Evolutionary conservation across 2,797 vertebrate species (phyloP).

Genomic region (Trachops cirrhosus): DNA sequence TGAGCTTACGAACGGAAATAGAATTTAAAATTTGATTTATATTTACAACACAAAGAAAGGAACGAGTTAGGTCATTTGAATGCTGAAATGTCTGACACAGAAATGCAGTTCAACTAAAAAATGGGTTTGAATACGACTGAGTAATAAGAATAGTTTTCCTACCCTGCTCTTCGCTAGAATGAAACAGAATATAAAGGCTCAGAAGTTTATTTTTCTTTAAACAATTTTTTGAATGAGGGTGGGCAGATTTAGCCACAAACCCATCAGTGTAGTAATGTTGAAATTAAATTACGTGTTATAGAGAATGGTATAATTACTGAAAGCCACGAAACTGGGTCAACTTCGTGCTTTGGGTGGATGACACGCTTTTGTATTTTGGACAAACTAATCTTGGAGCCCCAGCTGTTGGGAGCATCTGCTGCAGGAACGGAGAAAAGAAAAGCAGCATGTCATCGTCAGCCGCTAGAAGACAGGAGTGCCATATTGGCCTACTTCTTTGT

Average conservation of each 20-base stretch:
- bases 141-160: neutral
- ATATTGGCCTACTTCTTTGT: neutral
- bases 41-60: neutral
- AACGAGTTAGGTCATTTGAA: slow-evolving; percentile 18
- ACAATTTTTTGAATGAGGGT: slow-evolving; percentile 26
- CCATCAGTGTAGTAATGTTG: neutral
- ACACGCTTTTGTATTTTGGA: slow-evolving; percentile 39
- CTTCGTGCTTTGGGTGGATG: slow-evolving; percentile 21
- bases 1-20: slow-evolving; percentile 1
- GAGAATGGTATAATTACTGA: slow-evolving; percentile 11
- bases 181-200: slow-evolving; percentile 1
- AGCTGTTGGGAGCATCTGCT: slow-evolving; percentile 55
- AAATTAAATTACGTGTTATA: slow-evolving; percentile 25
- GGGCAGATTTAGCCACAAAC: slow-evolving; percentile 28
- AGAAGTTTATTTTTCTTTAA: neutral
- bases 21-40: slow-evolving; percentile 33
- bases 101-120: slow-evolving; percentile 40
- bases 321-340: slow-evolving; percentile 50
- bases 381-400: slow-evolving; percentile 65
- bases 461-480: neutral
- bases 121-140: neutral
- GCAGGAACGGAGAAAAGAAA: neutral
- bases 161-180: neutral
- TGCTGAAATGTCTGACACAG: neutral
- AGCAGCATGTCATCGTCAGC: slow-evolving; percentile 38